phyloP scores from a whole-genome alignment of 1,140 invertebrate species.

The Ectropis grisescens region DNA sequence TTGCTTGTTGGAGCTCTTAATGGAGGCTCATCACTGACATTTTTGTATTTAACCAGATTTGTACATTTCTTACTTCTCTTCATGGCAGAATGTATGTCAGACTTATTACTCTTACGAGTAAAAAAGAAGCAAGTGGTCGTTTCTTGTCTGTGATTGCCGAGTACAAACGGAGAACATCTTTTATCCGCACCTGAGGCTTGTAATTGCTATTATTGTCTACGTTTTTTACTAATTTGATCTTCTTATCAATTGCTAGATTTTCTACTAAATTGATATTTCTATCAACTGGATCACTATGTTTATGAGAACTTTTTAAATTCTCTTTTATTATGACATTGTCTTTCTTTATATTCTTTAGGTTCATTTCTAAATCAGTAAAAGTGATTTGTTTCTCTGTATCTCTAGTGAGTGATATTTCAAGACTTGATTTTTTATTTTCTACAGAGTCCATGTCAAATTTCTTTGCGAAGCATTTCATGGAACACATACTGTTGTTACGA shows the following conservation, averaged over 20 bases:
- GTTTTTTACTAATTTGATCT: too few species aligned
- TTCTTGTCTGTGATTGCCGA: constrained; percentile 1
- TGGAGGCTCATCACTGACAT: constrained; percentile 29
- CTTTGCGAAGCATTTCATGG: constrained; percentile 19
- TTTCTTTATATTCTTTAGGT: too few species aligned
- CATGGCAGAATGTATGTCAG: constrained; percentile 16
- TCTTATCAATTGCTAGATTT: too few species aligned
- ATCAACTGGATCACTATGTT: too few species aligned
- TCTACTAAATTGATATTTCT: too few species aligned
- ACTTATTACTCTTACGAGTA: constrained; percentile 6
- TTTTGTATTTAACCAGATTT: constrained; percentile 49
- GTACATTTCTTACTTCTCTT: constrained; percentile 45
- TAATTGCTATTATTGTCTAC: too few species aligned
- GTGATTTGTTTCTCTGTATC: too few species aligned
- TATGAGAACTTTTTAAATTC: too few species aligned
- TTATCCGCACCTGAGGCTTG: background rate
- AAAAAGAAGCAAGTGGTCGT: constrained; percentile 14
- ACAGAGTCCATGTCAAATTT: constrained; percentile 6
- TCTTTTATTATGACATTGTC: too few species aligned
- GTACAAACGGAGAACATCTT: background rate
- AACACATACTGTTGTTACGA: constrained; percentile 15
- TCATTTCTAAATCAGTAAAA: too few species aligned
- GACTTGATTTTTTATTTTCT: too few species aligned
- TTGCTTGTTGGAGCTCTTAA: constrained; percentile 29
- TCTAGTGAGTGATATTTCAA: too few species aligned